Percentiles rank a stretch among this genome's conserved stretches.
Evolutionary conservation across 2,797 vertebrate species (phyloP).

Genomic region (Squalus acanthias): DNA sequence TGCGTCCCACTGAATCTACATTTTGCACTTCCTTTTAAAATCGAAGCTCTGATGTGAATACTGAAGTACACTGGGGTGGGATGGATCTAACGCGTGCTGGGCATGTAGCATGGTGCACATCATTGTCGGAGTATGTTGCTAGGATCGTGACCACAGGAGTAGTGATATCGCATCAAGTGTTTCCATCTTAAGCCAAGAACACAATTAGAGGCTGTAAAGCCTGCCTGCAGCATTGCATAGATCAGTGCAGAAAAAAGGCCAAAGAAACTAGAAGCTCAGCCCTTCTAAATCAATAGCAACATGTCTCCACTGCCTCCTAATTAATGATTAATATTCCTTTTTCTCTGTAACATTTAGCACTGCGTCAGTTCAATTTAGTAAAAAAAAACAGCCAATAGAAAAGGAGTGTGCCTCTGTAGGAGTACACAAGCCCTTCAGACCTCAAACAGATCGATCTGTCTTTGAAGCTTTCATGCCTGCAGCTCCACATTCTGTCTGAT

Average conservation of each 20-base stretch:
- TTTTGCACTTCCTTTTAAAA: background rate
- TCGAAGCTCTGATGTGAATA: background rate
- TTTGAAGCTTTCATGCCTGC: background rate
- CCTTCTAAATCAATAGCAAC: background rate
- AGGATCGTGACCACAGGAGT: background rate
- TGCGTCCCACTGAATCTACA: background rate
- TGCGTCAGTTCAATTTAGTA: background rate
- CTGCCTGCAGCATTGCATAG: background rate
- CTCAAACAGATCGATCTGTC: background rate
- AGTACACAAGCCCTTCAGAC: background rate
- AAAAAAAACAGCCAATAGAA: background rate
- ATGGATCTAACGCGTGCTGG: background rate
- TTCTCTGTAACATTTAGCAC: background rate
- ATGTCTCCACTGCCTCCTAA: background rate
- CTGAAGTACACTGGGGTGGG: background rate
- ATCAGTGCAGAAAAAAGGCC: background rate
- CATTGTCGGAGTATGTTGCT: background rate
- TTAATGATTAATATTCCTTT: background rate
- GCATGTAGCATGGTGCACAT: background rate
- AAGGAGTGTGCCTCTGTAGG: background rate
- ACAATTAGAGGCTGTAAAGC: background rate
- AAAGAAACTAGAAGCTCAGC: background rate
- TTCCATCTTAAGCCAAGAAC: background rate
- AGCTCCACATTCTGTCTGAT: background rate
- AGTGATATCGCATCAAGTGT: background rate